Evolutionary conservation across 2,888 invertebrate genomes (phyloP), one percentile per base, ranked within the genome.

Genomic region (Argyresthia albistria): DNA sequence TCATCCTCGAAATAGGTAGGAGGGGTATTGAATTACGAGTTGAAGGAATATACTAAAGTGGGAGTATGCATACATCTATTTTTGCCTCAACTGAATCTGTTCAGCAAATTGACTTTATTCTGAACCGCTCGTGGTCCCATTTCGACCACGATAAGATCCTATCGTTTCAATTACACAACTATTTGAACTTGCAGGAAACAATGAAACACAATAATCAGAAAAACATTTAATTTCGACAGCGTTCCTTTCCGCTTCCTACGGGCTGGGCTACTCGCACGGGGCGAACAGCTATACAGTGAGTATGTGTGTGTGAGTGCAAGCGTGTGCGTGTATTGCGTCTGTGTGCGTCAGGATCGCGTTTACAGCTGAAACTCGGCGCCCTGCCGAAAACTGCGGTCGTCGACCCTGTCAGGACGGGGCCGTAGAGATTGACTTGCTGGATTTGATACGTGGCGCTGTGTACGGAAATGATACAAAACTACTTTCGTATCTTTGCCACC

Each of bases 301-400:
- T 36, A 12, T 35, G 54, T 54, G 53, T 54, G 53, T 46, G 49
- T 55, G 55, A 54, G 58, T 59, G 58, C 16, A 35, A 56, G 59
- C 56, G 58, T 60, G 54, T 36, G 12, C 55, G 55, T 54, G 57
- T 51, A 51, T 56, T 54, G 62, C 55, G 63, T 48, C 53, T 60
- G 77, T 74, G 71, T 76, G 80, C 60, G 72, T 69, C 68, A 76
- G 80, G 83, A 84, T 82, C 83, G 82, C 72, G 74, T 69, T 86
- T 84, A 83, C 86, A 86, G 84, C 86, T 87, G 86, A 86, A 86
- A 86, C 81, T 72, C 70, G 69, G 82, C 74, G 78, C 86, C 25
- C 25, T 25, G 25, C 25, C 87, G 86, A 87, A 87, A 87, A 84
- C 71, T 69, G 70, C 76, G 86, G 81, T 79, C 84, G 69, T 66